A percentile compares a stretch with the other conserved stretches of the same genome.
Conservation (phyloP, 2,797 vertebrate genomes). For the Artibeus lituratus region DNA sequence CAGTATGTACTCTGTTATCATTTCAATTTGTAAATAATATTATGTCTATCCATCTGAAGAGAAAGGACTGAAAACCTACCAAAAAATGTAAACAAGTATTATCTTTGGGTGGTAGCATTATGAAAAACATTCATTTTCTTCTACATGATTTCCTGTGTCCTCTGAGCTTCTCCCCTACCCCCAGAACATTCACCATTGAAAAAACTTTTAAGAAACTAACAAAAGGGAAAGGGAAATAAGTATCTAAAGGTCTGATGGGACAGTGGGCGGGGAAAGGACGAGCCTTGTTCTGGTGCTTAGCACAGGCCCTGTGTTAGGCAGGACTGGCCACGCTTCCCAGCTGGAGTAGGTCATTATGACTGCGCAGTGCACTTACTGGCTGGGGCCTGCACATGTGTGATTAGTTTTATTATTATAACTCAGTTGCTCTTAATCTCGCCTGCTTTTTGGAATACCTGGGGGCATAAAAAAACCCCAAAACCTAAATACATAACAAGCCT, state of each 20-base stretch:
- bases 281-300: neutral
- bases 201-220: neutral
- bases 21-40: neutral
- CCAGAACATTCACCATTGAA: neutral
- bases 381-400: neutral
- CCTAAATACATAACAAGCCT: neutral
- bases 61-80: neutral
- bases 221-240: neutral
- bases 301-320: no score
- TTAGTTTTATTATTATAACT: conserved; percentile 6
- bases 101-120: neutral
- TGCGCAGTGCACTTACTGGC: neutral
- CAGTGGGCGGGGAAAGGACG: no score
- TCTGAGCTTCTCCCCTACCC: neutral
- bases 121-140: neutral
- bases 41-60: neutral
- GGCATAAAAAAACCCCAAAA: neutral
- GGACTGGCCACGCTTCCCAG: neutral
- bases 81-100: neutral
- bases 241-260: neutral
- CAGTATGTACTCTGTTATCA: neutral
- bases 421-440: neutral
- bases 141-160: neutral
- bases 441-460: neutral
- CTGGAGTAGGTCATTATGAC: neutral